Base-by-base conservation (phyloP, 2,797 vertebrate species). In the Lagorchestes hirsutus region DNA sequence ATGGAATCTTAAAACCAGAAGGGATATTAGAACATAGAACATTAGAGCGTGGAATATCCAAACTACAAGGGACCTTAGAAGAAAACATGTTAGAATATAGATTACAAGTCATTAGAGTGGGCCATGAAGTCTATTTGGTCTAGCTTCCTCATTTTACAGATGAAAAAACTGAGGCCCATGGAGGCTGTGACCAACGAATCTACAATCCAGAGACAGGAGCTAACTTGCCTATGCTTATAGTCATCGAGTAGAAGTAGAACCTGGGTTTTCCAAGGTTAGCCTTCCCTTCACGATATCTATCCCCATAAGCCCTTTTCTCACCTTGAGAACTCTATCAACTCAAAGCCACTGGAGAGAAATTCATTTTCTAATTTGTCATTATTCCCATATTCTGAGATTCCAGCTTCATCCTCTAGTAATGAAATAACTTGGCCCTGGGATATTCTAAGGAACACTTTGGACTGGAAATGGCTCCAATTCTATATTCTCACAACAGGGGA, bases 401-500 rank as follows among this genome's bases (percentile, higher is more conserved):
- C 4, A 54, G 90, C 28, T 31, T 22, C 52, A 54, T 31, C 54
- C 31, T 34, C 12, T 54, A 11, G 34, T 55, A n/a, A 29, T 54
- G 18, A 52, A 91, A 91, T n/a, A 91, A 31, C 14, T 54, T 91
- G 34, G 8, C 34, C 50, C 97, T 97, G 34, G 3, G 93, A 97
- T 97, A 67, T 96, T 94, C 94, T 11, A 46, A 40, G 93, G 93
- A 52, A 95, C 54, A 94, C 10, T 46, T 40, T 0, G 12, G 94
- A 10, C 4, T 59, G 93, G 97, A 95, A 97, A 97, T 0, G 87
- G 52, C 91, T 91, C 93, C n/a, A 29, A 59, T 93, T 90, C 95
- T 96, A 59, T 59, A 93, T 59, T 94, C 94, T 97, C 67, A 4
- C 91, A 74, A 92, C 91, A 93, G 67, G 9, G 55, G 92, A 94